Conservation (phyloP, 2,888 invertebrate genomes). For the Drosophila anceps region DNA sequence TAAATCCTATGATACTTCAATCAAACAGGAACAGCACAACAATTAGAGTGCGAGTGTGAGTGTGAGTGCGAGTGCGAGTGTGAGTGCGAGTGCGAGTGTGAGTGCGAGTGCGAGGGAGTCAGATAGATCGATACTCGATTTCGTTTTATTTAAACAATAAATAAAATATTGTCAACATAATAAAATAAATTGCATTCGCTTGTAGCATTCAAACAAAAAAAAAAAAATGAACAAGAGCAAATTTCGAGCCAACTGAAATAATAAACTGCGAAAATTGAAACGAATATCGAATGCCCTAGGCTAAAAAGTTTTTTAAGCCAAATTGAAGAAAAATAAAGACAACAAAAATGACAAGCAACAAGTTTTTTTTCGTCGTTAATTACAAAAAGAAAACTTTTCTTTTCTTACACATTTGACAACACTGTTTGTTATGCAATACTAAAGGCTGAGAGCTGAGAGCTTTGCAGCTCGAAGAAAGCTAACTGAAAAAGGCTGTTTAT, state of each 20-base stretch:
- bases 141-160: slow-evolving; percentile 59
- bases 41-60: slow-evolving; percentile 23
- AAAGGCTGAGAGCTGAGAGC: background rate
- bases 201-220: background rate
- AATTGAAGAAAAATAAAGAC: background rate
- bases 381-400: background rate
- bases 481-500: background rate
- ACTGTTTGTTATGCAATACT: background rate
- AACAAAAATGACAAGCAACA: background rate
- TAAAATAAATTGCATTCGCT: slow-evolving; percentile 58
- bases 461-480: background rate
- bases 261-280: slow-evolving; percentile 2
- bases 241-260: slow-evolving; percentile 5
- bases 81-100: too few relatives aligned
- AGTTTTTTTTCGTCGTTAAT: background rate
- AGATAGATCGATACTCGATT: slow-evolving; percentile 34
- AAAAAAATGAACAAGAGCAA: background rate
- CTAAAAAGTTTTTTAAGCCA: background rate
- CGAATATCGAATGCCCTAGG: slow-evolving; percentile 7
- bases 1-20: slow-evolving; percentile 78
- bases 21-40: slow-evolving; percentile 67
- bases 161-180: slow-evolving; percentile 61
- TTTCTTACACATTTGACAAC: background rate
- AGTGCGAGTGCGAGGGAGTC: background rate
- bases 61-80: background rate